These are phyloP conservation scores for Sarcophaga bullata DNA, from an alignment of 1,140 invertebrate species.

Conservation along the genomic window DNA sequence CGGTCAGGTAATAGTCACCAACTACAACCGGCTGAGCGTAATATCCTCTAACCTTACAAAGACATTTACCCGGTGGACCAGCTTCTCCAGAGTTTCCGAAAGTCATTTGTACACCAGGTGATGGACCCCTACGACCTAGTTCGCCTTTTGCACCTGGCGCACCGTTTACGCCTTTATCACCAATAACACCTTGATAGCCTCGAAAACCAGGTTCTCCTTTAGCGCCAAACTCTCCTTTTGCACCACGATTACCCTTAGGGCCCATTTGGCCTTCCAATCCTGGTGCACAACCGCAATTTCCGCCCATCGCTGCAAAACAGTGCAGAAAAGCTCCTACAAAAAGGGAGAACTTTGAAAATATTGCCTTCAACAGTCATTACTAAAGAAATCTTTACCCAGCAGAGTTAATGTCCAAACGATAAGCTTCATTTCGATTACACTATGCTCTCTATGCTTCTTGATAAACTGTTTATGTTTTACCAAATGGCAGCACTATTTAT, in stretches of 20 bases:
- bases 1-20: slow-evolving; percentile 17
- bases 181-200: not conserved
- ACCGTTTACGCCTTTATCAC: not conserved
- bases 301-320: not conserved
- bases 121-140: not conserved
- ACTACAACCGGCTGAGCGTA: not conserved
- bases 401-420: not conserved
- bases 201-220: not conserved
- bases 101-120: not conserved
- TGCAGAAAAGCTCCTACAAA: not conserved
- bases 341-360: not conserved
- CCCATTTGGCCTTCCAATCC: not conserved
- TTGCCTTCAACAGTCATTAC: too few species aligned
- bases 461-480: too few species aligned
- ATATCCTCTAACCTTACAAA: not conserved
- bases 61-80: not conserved
- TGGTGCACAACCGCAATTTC: not conserved
- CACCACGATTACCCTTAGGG: not conserved
- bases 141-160: not conserved
- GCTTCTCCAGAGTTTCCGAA: not conserved
- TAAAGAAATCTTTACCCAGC: not conserved
- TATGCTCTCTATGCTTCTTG: not conserved
- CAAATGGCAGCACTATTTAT: not conserved
- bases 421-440: not conserved
- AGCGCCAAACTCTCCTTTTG: not conserved